Conservation (phyloP, 2,888 invertebrate genomes). For the Erpobdella octoculata region DNA sequence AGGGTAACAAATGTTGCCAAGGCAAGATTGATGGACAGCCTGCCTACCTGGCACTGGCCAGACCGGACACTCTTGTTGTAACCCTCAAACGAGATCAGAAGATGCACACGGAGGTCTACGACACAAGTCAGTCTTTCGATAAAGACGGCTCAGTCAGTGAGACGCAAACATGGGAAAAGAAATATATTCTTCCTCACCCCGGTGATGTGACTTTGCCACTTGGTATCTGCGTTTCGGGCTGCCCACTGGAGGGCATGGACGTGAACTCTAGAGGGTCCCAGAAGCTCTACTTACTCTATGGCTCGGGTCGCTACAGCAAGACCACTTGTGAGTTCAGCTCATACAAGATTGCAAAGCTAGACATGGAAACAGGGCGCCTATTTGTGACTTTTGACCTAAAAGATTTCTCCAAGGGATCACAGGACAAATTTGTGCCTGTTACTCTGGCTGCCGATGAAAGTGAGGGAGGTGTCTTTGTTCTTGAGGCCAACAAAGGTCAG, state of each 20-base stretch:
- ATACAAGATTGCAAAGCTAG: neutral
- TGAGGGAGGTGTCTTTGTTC: neutral
- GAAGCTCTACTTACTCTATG: neutral
- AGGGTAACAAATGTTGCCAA: neutral
- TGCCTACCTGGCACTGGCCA: neutral
- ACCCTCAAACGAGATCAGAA: neutral
- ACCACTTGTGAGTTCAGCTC: neutral
- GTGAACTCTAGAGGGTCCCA: neutral
- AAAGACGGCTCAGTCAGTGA: neutral
- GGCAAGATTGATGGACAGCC: neutral
- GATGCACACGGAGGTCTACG: constrained; percentile 1
- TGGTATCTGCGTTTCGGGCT: neutral
- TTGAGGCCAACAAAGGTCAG: neutral
- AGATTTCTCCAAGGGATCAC: neutral
- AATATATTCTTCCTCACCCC: neutral
- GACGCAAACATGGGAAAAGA: neutral
- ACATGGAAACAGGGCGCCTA: neutral
- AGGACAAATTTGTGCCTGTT: neutral
- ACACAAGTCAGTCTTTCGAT: neutral
- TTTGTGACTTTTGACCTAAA: neutral
- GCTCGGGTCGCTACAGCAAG: neutral
- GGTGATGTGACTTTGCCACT: neutral
- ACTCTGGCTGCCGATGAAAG: neutral
- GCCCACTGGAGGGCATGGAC: neutral
- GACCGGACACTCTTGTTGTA: neutral